Base-by-base conservation (phyloP, 2,888 invertebrate species). In the Gastrophysa polygoni region DNA sequence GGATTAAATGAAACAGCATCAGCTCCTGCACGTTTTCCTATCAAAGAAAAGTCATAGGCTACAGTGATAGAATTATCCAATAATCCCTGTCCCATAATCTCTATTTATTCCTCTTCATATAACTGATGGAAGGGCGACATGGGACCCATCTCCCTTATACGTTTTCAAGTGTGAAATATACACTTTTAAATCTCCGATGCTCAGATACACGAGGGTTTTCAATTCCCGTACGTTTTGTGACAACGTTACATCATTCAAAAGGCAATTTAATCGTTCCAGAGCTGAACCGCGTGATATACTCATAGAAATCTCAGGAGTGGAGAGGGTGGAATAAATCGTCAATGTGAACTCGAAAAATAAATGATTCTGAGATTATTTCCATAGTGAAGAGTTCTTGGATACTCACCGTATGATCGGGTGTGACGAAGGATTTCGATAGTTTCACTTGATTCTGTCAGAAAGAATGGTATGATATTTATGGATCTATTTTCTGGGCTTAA, bases 21-120 rank as follows among this genome's bases (percentile, higher is more conserved):
- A n/a, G n/a, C n/a, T n/a, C n/a, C n/a, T n/a, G n/a, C n/a, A n/a
- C n/a, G n/a, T n/a, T n/a, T n/a, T n/a, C n/a, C n/a, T n/a, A n/a
- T n/a, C n/a, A n/a, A n/a, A n/a, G n/a, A n/a, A n/a, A n/a, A n/a
- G n/a, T n/a, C n/a, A n/a, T n/a, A n/a, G n/a, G n/a, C n/a, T n/a
- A n/a, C 73, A 68, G 68, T 64, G 71, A 75, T 74, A 77, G 77
- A 77, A 77, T 78, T 78, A 78, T 73, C 77, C 76, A 77, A 75
- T 78, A 78, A 78, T 78, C 78, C 78, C 73, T 63, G 69, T 69
- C 73, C 70, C 73, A 73, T 73, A 76, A 77, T 75, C 77, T 75
- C 77, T 71, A 73, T 76, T 77, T 76, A 77, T 78, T 76, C 75
- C 76, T 76, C 76, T 73, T 74, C 75, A 75, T 77, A 75, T 75